These are phyloP conservation scores for Pomatostomus ruficeps DNA, from an alignment of 2,113 vertebrate species.

Conservation along the genomic window DNA sequence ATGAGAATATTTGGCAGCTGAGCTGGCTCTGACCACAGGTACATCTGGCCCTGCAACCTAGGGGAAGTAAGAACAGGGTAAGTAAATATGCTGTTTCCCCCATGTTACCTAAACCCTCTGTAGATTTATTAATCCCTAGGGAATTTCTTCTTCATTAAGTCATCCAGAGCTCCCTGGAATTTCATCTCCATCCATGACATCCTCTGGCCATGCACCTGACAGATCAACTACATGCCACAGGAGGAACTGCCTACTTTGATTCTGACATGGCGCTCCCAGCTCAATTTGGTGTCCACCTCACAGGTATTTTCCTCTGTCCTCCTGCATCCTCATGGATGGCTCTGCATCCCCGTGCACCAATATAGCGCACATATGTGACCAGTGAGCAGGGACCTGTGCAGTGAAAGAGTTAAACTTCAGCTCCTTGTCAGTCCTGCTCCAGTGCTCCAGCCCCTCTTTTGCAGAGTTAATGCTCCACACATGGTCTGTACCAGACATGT, in stretches of 20 bases:
- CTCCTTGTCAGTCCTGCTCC: background rate
- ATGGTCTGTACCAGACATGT: conserved; percentile 10
- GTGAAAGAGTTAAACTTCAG: background rate
- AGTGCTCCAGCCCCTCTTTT: background rate
- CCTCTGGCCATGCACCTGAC: background rate
- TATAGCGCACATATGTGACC: background rate
- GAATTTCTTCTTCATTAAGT: background rate
- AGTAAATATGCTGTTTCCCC: background rate
- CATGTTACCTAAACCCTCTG: background rate
- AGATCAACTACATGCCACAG: accelerated
- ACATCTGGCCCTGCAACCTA: background rate
- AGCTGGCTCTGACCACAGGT: background rate
- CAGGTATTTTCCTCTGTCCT: background rate
- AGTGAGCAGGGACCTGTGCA: background rate
- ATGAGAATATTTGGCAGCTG: background rate
- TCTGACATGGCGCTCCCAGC: background rate
- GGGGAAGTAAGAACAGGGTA: background rate
- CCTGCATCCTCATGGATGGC: background rate
- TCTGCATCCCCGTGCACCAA: background rate
- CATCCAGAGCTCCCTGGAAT: background rate
- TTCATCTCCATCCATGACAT: background rate
- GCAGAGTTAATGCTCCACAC: background rate
- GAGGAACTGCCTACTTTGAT: background rate
- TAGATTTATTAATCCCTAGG: background rate
- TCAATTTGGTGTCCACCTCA: background rate